Conservation (phyloP, 2,113 vertebrate genomes). For the Epinephelus cyanopodus region DNA sequence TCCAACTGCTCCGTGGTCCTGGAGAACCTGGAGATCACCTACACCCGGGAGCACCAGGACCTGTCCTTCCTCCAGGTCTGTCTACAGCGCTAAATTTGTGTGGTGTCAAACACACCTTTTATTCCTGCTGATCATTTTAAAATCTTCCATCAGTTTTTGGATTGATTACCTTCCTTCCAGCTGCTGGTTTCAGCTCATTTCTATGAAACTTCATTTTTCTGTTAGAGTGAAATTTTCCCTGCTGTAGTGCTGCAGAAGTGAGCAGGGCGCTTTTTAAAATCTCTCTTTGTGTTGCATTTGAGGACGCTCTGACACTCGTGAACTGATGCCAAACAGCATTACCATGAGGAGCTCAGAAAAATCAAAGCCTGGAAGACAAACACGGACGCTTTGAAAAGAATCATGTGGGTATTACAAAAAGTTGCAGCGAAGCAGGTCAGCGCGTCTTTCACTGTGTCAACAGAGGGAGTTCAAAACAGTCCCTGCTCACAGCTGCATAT, state of each 20-base stretch:
- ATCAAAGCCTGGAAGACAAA: not conserved
- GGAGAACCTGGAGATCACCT: constrained; percentile 95
- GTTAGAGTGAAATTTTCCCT: not conserved
- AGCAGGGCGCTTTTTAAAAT: not conserved
- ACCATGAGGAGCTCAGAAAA: not conserved
- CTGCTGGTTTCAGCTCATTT: too few species aligned
- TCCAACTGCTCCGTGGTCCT: constrained; percentile 92
- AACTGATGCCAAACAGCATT: not conserved
- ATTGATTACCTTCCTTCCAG: too few species aligned
- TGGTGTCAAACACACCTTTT: not conserved
- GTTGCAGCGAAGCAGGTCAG: not conserved
- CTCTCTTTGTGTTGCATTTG: not conserved
- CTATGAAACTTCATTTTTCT: too few species aligned
- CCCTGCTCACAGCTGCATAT: constrained; percentile 3
- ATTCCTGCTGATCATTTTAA: not conserved
- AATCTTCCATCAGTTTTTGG: too few species aligned
- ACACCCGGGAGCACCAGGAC: constrained; percentile 86
- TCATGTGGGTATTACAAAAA: not conserved
- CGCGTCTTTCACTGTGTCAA: not conserved
- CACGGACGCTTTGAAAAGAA: not conserved
- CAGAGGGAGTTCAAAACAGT: not conserved
- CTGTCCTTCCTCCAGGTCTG: constrained; percentile 91
- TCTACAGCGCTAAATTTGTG: not conserved
- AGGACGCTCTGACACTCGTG: not conserved
- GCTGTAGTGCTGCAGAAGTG: not conserved